Base-by-base conservation (phyloP, 1,140 invertebrate genomes). In the Euura lappo region DNA sequence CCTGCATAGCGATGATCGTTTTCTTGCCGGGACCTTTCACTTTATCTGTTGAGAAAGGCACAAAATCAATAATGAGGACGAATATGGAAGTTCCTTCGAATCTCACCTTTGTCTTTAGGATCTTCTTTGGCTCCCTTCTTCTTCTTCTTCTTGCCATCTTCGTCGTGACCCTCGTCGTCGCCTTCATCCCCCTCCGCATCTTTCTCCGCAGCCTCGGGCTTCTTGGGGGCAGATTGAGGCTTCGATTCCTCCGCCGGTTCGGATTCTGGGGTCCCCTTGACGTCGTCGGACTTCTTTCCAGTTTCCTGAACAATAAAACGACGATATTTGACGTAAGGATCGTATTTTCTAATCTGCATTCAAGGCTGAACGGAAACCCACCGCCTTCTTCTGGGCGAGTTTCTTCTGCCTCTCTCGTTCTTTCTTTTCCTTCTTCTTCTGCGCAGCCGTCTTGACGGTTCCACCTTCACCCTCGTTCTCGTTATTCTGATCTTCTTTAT, bases 371-470 rank as follows among this genome's bases (percentile, higher is more conserved):
- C 64, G 43, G 60, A 70, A 60, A 77, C 72, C 79, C 79, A 87
- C 85, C 66, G 80, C 76, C 78, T 92, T 93, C 75, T 92, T 93
- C 60, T 89, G 88, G 67, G 91, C 90, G 74, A 89, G 79, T 82
- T 93, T 93, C 51, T 96, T 95, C 69, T 90, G 89, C 78, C 94
- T 96, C 80, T 96, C 93, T 47, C 93, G 90, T 85, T 96, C 94
- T 82, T 95, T 95, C 77, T 96, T 96, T 78, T 96, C 94, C 81
- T 95, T 95, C 77, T 95, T 95, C 83, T 96, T 96, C 80, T 95
- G 94, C 11, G 94, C 94, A 28, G 94, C 93, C 43, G 93, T 92
- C 87, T 96, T 96, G 42, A 96, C 91, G 8, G 93, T 93, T 45
- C 87, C 79, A 71, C 88, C 90, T 73, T 82, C 85, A 72, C 89